Base-by-base conservation (phyloP, 2,797 vertebrate genomes). In the Rhinatrema bivittatum region DNA sequence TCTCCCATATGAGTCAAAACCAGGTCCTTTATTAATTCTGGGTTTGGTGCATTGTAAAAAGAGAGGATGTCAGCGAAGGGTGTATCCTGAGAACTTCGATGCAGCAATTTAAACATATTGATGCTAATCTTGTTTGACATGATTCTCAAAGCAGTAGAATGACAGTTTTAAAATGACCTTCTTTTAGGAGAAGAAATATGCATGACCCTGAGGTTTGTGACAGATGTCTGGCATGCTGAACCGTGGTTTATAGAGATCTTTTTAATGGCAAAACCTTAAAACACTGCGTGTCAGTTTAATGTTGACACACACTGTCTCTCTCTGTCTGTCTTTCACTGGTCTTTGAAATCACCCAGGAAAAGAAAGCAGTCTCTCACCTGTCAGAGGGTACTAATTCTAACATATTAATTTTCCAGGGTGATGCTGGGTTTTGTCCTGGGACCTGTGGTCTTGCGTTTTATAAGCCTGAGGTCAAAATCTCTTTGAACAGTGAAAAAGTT, bases 231-330 rank as follows among this genome's bases (percentile, higher is more conserved):
- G 7, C 25, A 16, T 30, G 7, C 9, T 40, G 37, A n/a, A 3
- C 6, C 20, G 39, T 10, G 12, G 35, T 7, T 34, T 2, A 23
- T 6, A 25, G 10, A 12, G 36, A 34, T 4, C 12, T 1, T 9
- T 2, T 15, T 44, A 12, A 4, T 14, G 12, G 7, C 14, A 21
- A 6, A 5, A 30, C 51, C 3, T 4, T 41, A 32, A 35, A 35
- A 31, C 14, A 34, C 10, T 21, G 12, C 26, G 23, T 50, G 46
- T 28, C 43, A 23, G 16, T 20, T 44, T 32, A 29, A 36, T 42
- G 7, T 0, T 20, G 16, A 7, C 7, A 47, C 34, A 29, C 32
- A 27, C 21, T 49, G 3, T 19, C 7, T n/a, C 7, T 6, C 3
- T 8, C 5, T 17, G 19, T 10, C 16, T 4, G 5, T 7, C 7